Evolutionary conservation across 92 coral and sea anemone genomes (phyloP), one percentile per base, ranked within the genome.

Genomic region (Porites rus): DNA sequence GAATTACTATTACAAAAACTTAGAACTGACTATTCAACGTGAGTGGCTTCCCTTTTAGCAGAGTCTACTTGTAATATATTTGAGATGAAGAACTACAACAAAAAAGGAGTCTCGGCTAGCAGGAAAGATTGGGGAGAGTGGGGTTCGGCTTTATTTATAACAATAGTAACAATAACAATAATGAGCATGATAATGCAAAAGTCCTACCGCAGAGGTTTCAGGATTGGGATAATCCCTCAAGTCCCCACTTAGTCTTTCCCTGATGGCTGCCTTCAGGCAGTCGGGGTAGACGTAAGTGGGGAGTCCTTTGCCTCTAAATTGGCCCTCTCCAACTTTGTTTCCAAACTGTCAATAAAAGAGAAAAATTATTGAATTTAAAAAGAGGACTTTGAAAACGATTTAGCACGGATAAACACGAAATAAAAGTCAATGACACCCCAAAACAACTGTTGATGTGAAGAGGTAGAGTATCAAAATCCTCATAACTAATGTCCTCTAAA

Each of bases 221-320:
- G 38, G 72, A 67, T 54, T 54, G 14, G 60, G 60, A 54, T 54
- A 54, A 54, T 54, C 60, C 60, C 60, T 10, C 60, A 54, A 67
- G 72, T 17, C 38, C 72, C 72, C 72, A 67, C 72, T 67, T 24
- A 72, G 77, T 72, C 77, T 43, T 72, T 72, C 77, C 77, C 77
- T 72, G 54, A 72, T 72, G 77, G 54, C 77, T 72, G 51, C 77
- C 77, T 72, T 72, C 58, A 72, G 77, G 54, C 60, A 72, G 77
- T 43, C 54, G 3, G 77, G 77, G 60, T 54, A 54, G 60, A 54
- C 60, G 14, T 54, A 54, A 54, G 60, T 54, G 60, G 60, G 60
- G 60, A 54, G 12, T 54, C 16, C 60, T 54, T 54, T 65, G 71
- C n/a, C n/a, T 65, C 28, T 58, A 72, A 46, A 72, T 56, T 72